Percentiles rank a stretch among this genome's conserved stretches.
Evolutionary conservation across 2,797 vertebrate species (phyloP).

Genomic region (Austrolebias charrua): DNA sequence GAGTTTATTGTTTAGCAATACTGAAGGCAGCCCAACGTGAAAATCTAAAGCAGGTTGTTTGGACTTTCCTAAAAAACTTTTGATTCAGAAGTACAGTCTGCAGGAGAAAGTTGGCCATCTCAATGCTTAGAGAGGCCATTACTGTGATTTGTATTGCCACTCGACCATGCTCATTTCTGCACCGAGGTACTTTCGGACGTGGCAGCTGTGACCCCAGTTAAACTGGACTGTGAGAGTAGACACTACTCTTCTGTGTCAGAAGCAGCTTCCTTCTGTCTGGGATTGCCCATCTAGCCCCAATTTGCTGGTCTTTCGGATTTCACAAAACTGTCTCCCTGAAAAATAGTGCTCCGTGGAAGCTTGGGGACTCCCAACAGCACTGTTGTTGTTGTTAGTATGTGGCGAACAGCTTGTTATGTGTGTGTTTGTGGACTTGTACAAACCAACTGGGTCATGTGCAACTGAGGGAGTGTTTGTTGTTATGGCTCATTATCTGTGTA

Average conservation of each 20-base stretch:
- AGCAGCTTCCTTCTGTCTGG: constrained; percentile 15
- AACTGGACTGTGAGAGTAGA: neutral
- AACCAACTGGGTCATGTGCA: constrained; percentile 24
- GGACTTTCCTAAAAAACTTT: constrained; percentile 12
- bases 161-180: neutral
- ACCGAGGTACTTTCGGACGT: neutral
- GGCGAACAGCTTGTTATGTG: constrained; percentile 38
- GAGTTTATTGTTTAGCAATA: neutral
- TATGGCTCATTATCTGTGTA: constrained; percentile 28
- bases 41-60: constrained; percentile 6
- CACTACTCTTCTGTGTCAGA: constrained; percentile 2
- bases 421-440: constrained; percentile 9
- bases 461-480: constrained; percentile 22
- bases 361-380: constrained; percentile 34
- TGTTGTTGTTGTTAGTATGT: constrained; percentile 34
- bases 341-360: constrained; percentile 37
- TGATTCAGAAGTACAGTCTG: constrained; percentile 17
- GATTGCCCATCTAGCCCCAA: constrained; percentile 18
- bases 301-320: constrained; percentile 32
- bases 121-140: constrained; percentile 8
- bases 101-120: constrained; percentile 21
- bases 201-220: constrained; percentile 17
- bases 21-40: neutral
- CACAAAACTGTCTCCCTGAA: constrained; percentile 52
- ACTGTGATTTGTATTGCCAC: constrained; percentile 5